Conservation (phyloP, 2,888 invertebrate genomes). For the Agriopis marginaria region DNA sequence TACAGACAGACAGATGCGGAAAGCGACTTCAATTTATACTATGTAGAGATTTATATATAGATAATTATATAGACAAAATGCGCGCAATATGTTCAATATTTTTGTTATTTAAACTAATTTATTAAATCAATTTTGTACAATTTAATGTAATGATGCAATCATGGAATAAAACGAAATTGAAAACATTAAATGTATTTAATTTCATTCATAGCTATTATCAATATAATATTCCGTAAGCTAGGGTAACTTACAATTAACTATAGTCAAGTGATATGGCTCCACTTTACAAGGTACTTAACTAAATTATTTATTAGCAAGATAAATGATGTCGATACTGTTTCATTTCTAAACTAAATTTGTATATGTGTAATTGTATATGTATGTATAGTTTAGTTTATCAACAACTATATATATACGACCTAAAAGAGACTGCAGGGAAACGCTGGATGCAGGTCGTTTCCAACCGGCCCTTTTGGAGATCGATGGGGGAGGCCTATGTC, state of each 20-base stretch:
- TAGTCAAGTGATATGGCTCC: constrained; percentile 81
- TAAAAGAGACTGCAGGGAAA: too few relatives aligned
- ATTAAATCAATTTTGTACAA: constrained; percentile 40
- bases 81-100: constrained; percentile 47
- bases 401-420: too few relatives aligned
- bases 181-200: constrained; percentile 57
- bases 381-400: too few relatives aligned
- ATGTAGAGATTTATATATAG: constrained; percentile 36
- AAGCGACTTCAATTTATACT: too few relatives aligned
- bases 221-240: constrained; percentile 55
- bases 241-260: constrained; percentile 80
- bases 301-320: constrained; percentile 19
- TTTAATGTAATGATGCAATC: constrained; percentile 40
- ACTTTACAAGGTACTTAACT: constrained; percentile 58
- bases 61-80: constrained; percentile 46
- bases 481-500: too few relatives aligned
- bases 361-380: too few relatives aligned
- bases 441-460: too few relatives aligned
- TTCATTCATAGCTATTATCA: constrained; percentile 53
- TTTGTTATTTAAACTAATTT: constrained; percentile 48
- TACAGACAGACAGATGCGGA: too few relatives aligned
- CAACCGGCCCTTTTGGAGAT: too few relatives aligned
- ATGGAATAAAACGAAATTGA: constrained; percentile 63
- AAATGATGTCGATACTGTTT: constrained; percentile 1
- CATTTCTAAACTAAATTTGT: background rate